Evolutionary conservation across 2,888 invertebrate species (phyloP), one percentile per base, ranked within the genome.

Genomic region (Chelonus formosanus): DNA sequence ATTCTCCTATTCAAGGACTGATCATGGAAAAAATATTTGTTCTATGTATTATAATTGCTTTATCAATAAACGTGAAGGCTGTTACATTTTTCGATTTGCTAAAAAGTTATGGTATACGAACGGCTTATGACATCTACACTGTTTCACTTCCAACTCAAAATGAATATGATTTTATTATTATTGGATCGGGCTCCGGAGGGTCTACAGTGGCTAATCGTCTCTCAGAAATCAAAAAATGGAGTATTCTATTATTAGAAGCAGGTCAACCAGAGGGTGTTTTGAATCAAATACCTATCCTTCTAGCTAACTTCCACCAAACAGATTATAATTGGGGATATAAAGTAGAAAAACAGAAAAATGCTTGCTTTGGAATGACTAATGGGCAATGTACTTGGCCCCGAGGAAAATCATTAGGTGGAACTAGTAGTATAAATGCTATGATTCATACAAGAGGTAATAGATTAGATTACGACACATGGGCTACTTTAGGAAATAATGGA

Each of bases 371-470:
- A 5, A 90, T 93, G 86, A 89, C 90, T 71, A 89, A 92, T 71
- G 87, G 88, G 71, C 90, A 90, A 69, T 93, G 93, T 80, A 89
- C 91, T 73, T 93, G 90, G 90, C 93, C 94, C 0, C 85, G 92
- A 68, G 84, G 84, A 7, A 83, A 80, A 71, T 73, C 73, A 1
- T 71, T 83, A 4, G 84, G 83, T 2, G 83, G 84, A 0, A 80
- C 80, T 1, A 81, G 82, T 40, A 76, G 75, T 0, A 69, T 84
- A 5, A 82, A 83, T 69, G 81, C 81, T 63, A 82, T 83, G 83
- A 79, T 83, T 65, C 80, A 83, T 68, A 78, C 79, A 0, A 74
- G 83, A 32, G 74, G 74, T 2, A 72, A 72, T 54, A 72, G 71
- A 68, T 64, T 72, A 53, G 74, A 75, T 61, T 75, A 72, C 47